These are phyloP conservation scores for Aleiodes leptofemur DNA, from an alignment of 2,888 invertebrate genomes.

Conservation along the genomic window DNA sequence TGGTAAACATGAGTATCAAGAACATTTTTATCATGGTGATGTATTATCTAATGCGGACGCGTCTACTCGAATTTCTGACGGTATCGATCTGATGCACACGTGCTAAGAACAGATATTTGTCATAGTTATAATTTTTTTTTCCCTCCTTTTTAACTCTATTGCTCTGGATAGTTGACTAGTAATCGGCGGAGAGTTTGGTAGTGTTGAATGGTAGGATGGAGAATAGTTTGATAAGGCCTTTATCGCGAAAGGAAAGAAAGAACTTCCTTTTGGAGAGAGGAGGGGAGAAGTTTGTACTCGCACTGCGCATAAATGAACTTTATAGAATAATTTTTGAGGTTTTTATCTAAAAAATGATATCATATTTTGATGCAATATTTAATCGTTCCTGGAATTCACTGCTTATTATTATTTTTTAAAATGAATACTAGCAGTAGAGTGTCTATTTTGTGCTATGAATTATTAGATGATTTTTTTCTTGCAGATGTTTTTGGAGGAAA, in stretches of 20 bases:
- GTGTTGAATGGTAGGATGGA: conserved; percentile 35
- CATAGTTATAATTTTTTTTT: background rate
- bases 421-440: background rate
- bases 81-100: background rate
- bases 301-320: conserved; percentile 51
- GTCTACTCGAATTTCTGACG: too few relatives aligned
- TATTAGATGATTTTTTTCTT: conserved; percentile 14
- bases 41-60: too few relatives aligned
- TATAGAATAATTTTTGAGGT: conserved; percentile 3
- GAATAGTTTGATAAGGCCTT: conserved; percentile 58
- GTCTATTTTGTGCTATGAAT: background rate
- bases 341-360: conserved; percentile 9
- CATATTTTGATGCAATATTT: conserved; percentile 5
- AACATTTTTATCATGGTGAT: too few relatives aligned
- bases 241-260: conserved; percentile 67
- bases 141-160: background rate
- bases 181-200: background rate
- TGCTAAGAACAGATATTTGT: background rate
- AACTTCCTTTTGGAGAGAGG: conserved; percentile 61
- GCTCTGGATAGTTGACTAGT: background rate
- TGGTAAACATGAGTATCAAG: too few relatives aligned
- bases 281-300: too few relatives aligned
- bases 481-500: conserved; percentile 54
- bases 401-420: background rate
- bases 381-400: background rate